A percentile compares a stretch with the other conserved stretches of the same genome.
These are phyloP conservation scores for Caerostris darwini DNA, from an alignment of 1,140 invertebrate species.

Conservation along the genomic window DNA sequence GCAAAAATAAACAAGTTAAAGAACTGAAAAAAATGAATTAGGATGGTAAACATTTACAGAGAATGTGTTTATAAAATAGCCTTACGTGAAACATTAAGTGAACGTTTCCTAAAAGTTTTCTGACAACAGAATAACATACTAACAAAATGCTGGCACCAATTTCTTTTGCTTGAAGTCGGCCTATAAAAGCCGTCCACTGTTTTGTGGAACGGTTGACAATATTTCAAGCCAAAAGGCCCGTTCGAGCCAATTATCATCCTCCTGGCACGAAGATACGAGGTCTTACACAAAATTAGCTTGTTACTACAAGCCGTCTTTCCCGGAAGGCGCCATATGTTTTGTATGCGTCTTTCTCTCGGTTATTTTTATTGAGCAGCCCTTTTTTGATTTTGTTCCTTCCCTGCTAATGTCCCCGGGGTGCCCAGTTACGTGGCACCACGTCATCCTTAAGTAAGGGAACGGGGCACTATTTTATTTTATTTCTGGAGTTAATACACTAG, in stretches of 20 bases:
- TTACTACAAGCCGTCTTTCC: slow-evolving; percentile 58
- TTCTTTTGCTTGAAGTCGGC: slow-evolving; percentile 43
- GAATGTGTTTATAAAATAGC: neutral
- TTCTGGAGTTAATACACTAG: slow-evolving; percentile 47
- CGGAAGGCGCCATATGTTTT: slow-evolving; percentile 63
- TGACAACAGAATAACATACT: neutral
- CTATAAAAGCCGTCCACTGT: slow-evolving; percentile 50
- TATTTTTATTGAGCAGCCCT: slow-evolving; percentile 43
- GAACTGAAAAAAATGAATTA: neutral
- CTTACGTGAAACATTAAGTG: neutral
- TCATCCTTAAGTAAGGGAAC: slow-evolving; percentile 54
- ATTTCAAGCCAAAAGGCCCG: slow-evolving; percentile 48
- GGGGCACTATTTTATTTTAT: neutral
- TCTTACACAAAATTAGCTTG: slow-evolving; percentile 66
- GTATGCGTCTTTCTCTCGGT: slow-evolving; percentile 53
- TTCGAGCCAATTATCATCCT: slow-evolving; percentile 56
- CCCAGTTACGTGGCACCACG: slow-evolving; percentile 19
- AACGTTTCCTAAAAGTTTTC: neutral
- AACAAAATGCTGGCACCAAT: neutral
- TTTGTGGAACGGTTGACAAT: slow-evolving; percentile 18
- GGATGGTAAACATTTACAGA: neutral
- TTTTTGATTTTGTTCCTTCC: slow-evolving; percentile 10
- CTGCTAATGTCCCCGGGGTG: neutral
- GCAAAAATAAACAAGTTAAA: too few species aligned
- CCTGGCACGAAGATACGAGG: slow-evolving; percentile 57